Base-by-base conservation (phyloP, 2,113 vertebrate species). In the Pontoporia blainvillei region DNA sequence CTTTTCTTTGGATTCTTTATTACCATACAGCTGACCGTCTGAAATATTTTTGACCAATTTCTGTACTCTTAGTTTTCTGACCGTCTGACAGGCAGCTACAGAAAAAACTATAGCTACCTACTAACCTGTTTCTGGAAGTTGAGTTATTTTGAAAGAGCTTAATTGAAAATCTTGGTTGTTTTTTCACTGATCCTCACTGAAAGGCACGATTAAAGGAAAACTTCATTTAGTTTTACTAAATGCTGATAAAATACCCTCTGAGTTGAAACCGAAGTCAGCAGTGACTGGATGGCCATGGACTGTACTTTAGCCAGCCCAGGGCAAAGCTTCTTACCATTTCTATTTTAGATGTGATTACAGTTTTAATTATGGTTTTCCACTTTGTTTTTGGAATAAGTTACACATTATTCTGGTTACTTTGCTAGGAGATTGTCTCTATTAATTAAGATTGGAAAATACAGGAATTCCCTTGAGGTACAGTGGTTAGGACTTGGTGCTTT, bases 141-240 rank as follows among this genome's bases (percentile, higher is more conserved):
- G 94, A 88, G 90, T 52, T 36, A 76, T 39, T 39, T 67, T 85
- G 78, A 34, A 73, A n/a, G 91, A 62, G 17, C 12, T 91, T 49
- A 71, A 90, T 41, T 90, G 31, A 72, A 83, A 92, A 1, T 84
- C 23, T 18, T 85, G n/a, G 57, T 75, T 96, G 3, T 86, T 89
- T 84, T 92, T 96, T 57, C 27, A 90, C 76, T 8, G 71, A 29
- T 86, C 69, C 9, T 23, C 61, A 34, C 78, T 39, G 52, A 94
- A 34, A 76, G 69, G 5, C 69, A 86, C 86, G 86, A 72, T 31
- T 49, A 87, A 96, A 84, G 82, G 29, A 81, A 93, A 96, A 67
- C 1, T 5, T 95, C 20, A n/a, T 64, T 64, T 84, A 2, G 0
- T 72, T 86, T 62, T 94, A 66, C 78, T 44, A 44, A 84, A 21